These are phyloP conservation scores for Helicoverpa zea DNA, from an alignment of 1,140 invertebrate genomes.

Conservation along the genomic window DNA sequence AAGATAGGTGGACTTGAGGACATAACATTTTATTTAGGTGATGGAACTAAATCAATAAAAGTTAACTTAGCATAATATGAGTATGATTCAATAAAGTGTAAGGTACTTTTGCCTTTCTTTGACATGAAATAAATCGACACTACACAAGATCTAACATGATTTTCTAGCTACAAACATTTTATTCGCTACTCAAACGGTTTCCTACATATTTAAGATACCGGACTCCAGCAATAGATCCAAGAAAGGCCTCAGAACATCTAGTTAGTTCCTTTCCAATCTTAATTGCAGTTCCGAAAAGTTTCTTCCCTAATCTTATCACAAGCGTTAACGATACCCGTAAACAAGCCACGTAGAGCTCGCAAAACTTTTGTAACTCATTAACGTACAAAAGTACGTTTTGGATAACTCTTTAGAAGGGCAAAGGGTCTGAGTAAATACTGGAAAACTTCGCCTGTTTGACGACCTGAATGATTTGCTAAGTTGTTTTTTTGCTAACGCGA, in stretches of 20 bases:
- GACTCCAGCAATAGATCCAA: conserved; percentile 15
- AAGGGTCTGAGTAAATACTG: conserved; percentile 29
- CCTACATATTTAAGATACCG: too few relatives aligned
- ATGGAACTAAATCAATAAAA: too few relatives aligned
- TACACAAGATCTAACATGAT: too few relatives aligned
- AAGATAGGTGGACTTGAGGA: too few relatives aligned
- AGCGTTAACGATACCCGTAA: conserved; percentile 35
- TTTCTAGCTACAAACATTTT: too few relatives aligned
- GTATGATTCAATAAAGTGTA: too few relatives aligned
- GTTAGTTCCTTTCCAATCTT: conserved; percentile 29
- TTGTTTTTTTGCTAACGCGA: too few relatives aligned
- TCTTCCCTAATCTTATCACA: conserved; percentile 24
- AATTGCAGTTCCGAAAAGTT: conserved; percentile 42
- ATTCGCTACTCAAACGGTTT: too few relatives aligned
- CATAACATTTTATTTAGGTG: too few relatives aligned
- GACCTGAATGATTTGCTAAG: conserved; percentile 7
- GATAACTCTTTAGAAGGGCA: conserved; percentile 8
- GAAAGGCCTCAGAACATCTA: not conserved
- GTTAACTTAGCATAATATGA: too few relatives aligned
- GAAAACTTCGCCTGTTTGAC: not conserved
- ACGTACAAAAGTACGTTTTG: conserved; percentile 33
- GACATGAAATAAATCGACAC: too few relatives aligned
- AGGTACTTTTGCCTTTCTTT: too few relatives aligned
- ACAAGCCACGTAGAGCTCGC: conserved; percentile 30
- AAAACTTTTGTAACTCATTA: conserved; percentile 42